Evolutionary conservation across 2,113 vertebrate species (phyloP).

Genomic region (Thermophis baileyi): DNA sequence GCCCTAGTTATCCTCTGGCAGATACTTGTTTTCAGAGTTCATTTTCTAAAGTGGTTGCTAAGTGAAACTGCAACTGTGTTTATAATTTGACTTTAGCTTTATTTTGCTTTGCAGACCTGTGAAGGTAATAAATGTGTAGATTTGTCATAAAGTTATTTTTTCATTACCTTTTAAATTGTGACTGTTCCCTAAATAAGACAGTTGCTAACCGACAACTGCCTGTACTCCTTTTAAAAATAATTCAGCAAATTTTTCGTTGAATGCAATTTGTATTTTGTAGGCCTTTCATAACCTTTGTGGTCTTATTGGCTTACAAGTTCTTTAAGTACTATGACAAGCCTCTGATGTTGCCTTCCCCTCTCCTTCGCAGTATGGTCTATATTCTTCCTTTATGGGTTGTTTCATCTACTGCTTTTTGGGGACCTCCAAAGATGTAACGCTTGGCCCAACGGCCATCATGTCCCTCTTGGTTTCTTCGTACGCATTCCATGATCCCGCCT

Average conservation of each 20-base stretch:
- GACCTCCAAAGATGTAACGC: constrained; percentile 92
- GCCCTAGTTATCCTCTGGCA: not conserved
- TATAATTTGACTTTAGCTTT: not conserved
- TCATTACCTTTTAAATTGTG: not conserved
- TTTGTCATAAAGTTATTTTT: not conserved
- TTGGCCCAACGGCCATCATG: constrained; percentile 97
- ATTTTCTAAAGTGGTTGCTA: not conserved
- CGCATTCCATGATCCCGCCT: constrained; percentile 73
- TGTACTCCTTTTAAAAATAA: not conserved
- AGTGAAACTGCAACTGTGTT: not conserved
- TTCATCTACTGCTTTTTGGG: constrained; percentile 91
- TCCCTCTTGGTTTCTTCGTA: constrained; percentile 88
- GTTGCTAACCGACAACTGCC: too few species aligned
- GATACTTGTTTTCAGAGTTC: not conserved
- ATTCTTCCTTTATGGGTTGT: constrained; percentile 92
- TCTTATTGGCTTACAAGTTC: not conserved
- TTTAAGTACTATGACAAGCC: fast-evolving
- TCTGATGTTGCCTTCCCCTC: not conserved
- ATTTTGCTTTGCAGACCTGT: not conserved
- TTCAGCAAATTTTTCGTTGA: not conserved
- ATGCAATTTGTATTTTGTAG: not conserved
- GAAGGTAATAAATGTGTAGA: not conserved
- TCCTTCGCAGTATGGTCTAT: constrained; percentile 83
- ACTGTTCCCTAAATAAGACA: not conserved
- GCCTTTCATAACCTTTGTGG: not conserved